Percentiles rank a stretch among this genome's conserved stretches.
Evolutionary conservation across 2,888 invertebrate species (phyloP).

Genomic region (Meloe dianella): DNA sequence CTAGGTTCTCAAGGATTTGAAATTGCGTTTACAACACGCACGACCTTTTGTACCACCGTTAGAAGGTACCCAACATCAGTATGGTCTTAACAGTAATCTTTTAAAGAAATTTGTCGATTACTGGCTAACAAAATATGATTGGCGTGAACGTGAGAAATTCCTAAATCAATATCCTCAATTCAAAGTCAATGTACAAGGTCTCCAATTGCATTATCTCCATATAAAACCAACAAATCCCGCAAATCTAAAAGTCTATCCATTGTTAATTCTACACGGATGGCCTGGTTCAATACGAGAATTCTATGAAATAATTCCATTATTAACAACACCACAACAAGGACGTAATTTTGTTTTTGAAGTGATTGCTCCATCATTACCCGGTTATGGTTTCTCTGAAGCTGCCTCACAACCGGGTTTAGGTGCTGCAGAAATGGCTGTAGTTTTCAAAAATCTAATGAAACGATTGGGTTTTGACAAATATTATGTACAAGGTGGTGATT

Average conservation of each 20-base stretch:
- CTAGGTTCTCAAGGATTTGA: neutral
- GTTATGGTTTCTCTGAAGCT: slow-evolving; percentile 52
- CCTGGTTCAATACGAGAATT: slow-evolving; percentile 84
- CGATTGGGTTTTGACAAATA: slow-evolving; percentile 71
- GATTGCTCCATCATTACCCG: slow-evolving; percentile 65
- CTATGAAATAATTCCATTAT: slow-evolving; percentile 66
- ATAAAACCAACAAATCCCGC: slow-evolving; percentile 60
- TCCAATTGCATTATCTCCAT: slow-evolving; percentile 72
- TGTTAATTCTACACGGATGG: slow-evolving; percentile 83
- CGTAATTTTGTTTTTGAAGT: slow-evolving; percentile 70
- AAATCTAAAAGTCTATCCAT: slow-evolving; percentile 63
- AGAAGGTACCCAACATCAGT: neutral
- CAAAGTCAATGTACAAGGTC: slow-evolving; percentile 73
- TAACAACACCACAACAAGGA: slow-evolving; percentile 64
- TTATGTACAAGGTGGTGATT: slow-evolving; percentile 82
- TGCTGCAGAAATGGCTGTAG: slow-evolving; percentile 63
- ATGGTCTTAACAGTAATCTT: slow-evolving; percentile 55
- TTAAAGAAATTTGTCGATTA: slow-evolving; percentile 72
- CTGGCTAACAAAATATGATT: slow-evolving; percentile 78
- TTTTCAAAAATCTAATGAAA: slow-evolving; percentile 74
- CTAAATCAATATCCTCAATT: slow-evolving; percentile 74
- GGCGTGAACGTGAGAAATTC: slow-evolving; percentile 66
- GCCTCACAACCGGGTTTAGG: slow-evolving; percentile 70
- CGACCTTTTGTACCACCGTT: neutral
- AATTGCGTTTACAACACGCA: neutral